These are phyloP conservation scores for Osmerus eperlanus DNA, from an alignment of 2,113 vertebrate species.

Conservation along the genomic window DNA sequence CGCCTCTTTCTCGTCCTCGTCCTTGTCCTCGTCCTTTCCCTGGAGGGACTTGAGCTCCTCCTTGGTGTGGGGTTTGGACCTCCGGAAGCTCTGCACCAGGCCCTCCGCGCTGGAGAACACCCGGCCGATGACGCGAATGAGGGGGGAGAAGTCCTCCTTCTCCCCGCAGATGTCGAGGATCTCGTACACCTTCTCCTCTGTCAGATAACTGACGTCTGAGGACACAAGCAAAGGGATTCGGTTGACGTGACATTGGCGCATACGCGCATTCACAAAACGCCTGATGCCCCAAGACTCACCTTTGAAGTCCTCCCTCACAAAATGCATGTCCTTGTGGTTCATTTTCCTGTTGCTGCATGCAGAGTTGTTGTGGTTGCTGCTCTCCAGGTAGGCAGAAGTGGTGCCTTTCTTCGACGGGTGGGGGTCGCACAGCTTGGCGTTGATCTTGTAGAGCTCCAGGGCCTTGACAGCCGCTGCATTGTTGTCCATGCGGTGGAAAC, in stretches of 20 bases:
- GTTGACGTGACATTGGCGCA: neutral
- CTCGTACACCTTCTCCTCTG: constrained; percentile 95
- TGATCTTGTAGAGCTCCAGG: constrained; percentile 98
- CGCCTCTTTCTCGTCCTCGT: constrained; percentile 96
- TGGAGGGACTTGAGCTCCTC: constrained; percentile 97
- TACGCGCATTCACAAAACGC: too few species aligned
- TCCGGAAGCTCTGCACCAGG: constrained; percentile 92
- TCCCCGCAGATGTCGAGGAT: constrained; percentile 90
- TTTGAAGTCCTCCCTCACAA: constrained; percentile 90
- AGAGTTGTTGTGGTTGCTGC: constrained; percentile 84
- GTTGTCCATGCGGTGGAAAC: constrained; percentile 97
- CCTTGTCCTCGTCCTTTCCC: constrained; percentile 96
- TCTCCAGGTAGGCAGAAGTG: constrained; percentile 89
- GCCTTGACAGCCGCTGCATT: constrained; percentile 97
- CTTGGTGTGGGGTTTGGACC: constrained; percentile 91
- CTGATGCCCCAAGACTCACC: constrained; percentile 68
- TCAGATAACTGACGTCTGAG: constrained; percentile 90
- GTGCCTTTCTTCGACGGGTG: constrained; percentile 99
- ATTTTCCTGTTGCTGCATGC: constrained; percentile 84
- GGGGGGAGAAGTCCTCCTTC: constrained; percentile 91
- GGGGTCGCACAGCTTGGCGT: constrained; percentile 97
- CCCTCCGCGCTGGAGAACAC: constrained; percentile 96
- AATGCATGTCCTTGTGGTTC: constrained; percentile 85
- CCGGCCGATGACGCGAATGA: constrained; percentile 93
- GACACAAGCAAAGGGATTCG: constrained; percentile 23